phyloP scores from a whole-genome alignment of 2,113 vertebrate genomes.

The Machaerirhynchus nigripectus region DNA sequence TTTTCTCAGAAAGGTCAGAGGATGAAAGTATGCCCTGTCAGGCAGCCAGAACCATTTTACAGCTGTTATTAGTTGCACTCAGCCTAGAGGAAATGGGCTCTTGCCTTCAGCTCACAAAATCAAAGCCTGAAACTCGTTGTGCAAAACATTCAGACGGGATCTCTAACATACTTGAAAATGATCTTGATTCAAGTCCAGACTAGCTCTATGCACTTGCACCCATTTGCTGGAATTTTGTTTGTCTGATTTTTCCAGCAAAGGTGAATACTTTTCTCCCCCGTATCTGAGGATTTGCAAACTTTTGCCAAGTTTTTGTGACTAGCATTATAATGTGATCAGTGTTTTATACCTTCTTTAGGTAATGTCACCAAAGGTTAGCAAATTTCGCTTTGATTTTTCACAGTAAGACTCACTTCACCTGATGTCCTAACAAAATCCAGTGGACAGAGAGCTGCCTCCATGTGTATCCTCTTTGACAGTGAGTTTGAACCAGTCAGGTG shows the following conservation, averaged over 20 bases:
- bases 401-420: background rate
- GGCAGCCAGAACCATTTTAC: slow-evolving; percentile 36
- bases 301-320: background rate
- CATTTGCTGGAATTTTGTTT: background rate
- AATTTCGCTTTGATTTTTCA: background rate
- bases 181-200: background rate
- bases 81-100: background rate
- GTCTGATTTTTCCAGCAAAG: background rate
- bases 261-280: background rate
- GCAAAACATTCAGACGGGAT: background rate
- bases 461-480: accelerated
- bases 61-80: slow-evolving; percentile 8
- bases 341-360: background rate
- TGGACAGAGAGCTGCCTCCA: background rate
- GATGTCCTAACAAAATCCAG: background rate
- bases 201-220: background rate
- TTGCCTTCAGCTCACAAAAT: background rate
- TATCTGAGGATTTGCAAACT: background rate
- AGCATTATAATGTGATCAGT: background rate
- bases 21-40: slow-evolving; percentile 33
- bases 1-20: slow-evolving; percentile 52
- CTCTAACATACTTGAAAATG: background rate
- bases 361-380: background rate
- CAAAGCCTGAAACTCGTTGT: background rate
- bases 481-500: background rate